A percentile compares a stretch with the other conserved stretches of the same genome.
Evolutionary conservation across 2,113 vertebrate species (phyloP).

Genomic region (Meles meles): DNA sequence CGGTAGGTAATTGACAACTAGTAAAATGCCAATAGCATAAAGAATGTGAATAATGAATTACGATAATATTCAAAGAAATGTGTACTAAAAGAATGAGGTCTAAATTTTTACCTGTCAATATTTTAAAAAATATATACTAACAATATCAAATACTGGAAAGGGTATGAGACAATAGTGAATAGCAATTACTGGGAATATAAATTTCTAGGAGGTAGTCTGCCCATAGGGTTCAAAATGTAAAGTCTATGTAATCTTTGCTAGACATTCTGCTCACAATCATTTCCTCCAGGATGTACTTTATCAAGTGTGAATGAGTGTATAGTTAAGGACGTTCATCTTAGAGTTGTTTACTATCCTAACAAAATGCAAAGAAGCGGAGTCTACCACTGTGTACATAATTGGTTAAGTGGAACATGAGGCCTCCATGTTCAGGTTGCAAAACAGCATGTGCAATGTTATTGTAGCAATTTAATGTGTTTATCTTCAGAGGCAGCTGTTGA

Average conservation of each 20-base stretch:
- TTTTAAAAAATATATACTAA: background rate
- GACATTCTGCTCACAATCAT: background rate
- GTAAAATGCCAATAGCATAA: background rate
- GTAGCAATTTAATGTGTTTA: background rate
- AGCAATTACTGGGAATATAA: background rate
- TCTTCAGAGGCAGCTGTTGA: background rate
- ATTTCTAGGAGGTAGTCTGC: background rate
- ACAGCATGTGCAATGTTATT: background rate
- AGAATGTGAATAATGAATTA: background rate
- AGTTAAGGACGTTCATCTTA: background rate
- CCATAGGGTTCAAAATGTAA: background rate
- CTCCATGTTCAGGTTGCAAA: background rate
- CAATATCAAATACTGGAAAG: background rate
- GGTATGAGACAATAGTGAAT: background rate
- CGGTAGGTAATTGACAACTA: background rate
- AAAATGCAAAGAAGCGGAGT: background rate
- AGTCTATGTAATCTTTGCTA: background rate
- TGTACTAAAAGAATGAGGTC: background rate
- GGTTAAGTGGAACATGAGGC: background rate
- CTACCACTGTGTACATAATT: background rate
- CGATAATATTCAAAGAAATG: background rate
- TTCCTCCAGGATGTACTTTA: background rate
- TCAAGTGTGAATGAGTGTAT: background rate
- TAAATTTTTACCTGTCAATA: background rate
- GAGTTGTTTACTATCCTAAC: background rate